Base-by-base conservation (phyloP, 2,113 vertebrate species). In the Cichladusa arquata region DNA sequence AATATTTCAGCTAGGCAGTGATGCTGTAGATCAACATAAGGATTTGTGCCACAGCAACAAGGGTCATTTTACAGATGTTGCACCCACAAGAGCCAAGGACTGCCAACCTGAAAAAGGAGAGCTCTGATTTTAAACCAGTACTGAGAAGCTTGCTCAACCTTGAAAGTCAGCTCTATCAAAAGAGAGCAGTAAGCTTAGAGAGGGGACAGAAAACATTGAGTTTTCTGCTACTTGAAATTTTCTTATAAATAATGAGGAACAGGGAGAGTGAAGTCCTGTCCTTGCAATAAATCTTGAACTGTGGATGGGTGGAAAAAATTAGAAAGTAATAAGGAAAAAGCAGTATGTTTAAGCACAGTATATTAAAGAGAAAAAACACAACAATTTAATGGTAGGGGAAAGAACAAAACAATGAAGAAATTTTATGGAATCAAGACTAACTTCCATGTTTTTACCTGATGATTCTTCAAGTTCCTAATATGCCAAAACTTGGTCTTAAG, bases 11-110 rank as follows among this genome's bases (percentile, higher is more conserved):
- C 6, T 18, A n/a, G 18, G 6, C 4, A 60, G 1, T 16, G n/a
- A n/a, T 16, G 16, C 14, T 51, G 9, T 18, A 64, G 19, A 58
- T 20, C 12, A 84, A 17, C 0, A 0, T 34, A 70, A 89, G 8
- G 16, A 60, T 76, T 36, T 81, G 17, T 48, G 22, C 22, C n/a
- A 31, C 19, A 51, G 19, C 44, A 51, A 26, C 20, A 85, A 71
- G 8, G 14, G 44, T 82, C 31, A 28, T 67, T 90, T 90, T 25
- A 51, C n/a, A 60, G 33, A 14, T 23, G 23, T 28, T 87, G n/a
- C 13, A 60, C 12, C 3, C 29, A 54, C n/a, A 81, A 91, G 6
- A 42, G 60, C n/a, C 51, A 73, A 57, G 13, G 36, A 40, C 31
- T 62, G 42, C 26, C 8, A 29, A 7, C 3, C 9, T 31, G 17